These are phyloP conservation scores for Acanthosoma haemorrhoidale DNA, from an alignment of 2,888 invertebrate genomes.

Conservation along the genomic window DNA sequence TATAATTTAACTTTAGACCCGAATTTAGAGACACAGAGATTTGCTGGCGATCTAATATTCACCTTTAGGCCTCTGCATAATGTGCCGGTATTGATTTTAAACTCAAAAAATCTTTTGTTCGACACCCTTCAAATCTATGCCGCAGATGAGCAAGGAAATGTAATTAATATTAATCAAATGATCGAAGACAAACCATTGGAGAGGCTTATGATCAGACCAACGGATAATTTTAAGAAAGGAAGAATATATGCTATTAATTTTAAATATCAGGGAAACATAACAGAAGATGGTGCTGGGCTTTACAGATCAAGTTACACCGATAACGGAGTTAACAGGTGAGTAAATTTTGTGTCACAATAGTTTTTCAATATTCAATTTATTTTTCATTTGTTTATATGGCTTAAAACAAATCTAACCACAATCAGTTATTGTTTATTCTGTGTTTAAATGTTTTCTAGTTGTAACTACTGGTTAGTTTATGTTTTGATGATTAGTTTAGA, in stretches of 20 bases:
- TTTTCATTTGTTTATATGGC: too few species aligned
- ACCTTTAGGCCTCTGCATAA: slow-evolving; percentile 23
- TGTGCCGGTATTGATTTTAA: not conserved
- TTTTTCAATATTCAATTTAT: too few species aligned
- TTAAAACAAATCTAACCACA: too few species aligned
- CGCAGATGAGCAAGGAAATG: not conserved
- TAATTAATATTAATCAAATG: not conserved
- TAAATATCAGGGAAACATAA: slow-evolving; percentile 30
- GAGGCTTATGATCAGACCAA: not conserved
- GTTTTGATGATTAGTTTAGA: too few species aligned
- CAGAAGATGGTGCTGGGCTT: slow-evolving; percentile 29
- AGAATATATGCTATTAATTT: slow-evolving; percentile 13
- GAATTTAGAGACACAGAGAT: not conserved
- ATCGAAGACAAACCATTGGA: slow-evolving; percentile 18
- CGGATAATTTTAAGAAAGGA: not conserved
- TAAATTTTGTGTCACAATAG: not conserved
- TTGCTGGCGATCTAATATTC: slow-evolving; percentile 24
- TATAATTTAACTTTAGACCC: slow-evolving; percentile 23
- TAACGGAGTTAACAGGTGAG: slow-evolving; percentile 23
- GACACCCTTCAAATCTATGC: not conserved
- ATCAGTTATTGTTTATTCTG: too few species aligned
- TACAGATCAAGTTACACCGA: slow-evolving; percentile 26
- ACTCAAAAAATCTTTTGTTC: slow-evolving; percentile 26
- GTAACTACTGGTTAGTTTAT: too few species aligned
- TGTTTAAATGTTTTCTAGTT: too few species aligned